phyloP scores from a whole-genome alignment of 1,140 invertebrate species.

The Ceratina calcarata region DNA sequence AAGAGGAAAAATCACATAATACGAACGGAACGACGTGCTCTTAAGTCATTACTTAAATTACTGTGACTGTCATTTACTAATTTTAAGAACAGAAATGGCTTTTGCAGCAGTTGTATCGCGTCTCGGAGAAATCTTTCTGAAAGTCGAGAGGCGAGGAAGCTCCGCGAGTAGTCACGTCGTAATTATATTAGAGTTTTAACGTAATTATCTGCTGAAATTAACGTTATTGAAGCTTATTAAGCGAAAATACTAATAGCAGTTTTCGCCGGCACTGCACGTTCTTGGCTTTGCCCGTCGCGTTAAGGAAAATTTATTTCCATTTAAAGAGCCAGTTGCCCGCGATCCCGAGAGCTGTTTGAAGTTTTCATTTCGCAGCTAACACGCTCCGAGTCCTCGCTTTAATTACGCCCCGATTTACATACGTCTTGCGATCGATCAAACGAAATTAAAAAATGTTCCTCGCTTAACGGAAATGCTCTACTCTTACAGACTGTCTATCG shows the following conservation, averaged over 20 bases:
- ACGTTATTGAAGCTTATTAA: constrained; percentile 34
- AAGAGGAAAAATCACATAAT: no score
- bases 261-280: not conserved
- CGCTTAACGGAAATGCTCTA: not conserved
- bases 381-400: not conserved
- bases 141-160: not conserved
- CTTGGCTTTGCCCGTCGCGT: not conserved
- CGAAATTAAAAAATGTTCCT: not conserved
- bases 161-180: not conserved
- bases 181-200: constrained; percentile 29
- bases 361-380: not conserved
- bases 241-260: not conserved
- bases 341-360: not conserved
- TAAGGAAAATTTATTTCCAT: constrained; percentile 28
- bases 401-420: not conserved
- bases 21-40: no score
- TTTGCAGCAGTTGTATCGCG: not conserved
- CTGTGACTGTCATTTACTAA: no score
- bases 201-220: constrained; percentile 32
- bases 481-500: no score
- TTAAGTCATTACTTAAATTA: no score
- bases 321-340: not conserved
- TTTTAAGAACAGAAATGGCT: no score
- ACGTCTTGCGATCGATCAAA: not conserved
- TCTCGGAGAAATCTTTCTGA: not conserved